These are phyloP conservation scores for Encarsia formosa DNA, from an alignment of 2,888 invertebrate species.

Conservation along the genomic window DNA sequence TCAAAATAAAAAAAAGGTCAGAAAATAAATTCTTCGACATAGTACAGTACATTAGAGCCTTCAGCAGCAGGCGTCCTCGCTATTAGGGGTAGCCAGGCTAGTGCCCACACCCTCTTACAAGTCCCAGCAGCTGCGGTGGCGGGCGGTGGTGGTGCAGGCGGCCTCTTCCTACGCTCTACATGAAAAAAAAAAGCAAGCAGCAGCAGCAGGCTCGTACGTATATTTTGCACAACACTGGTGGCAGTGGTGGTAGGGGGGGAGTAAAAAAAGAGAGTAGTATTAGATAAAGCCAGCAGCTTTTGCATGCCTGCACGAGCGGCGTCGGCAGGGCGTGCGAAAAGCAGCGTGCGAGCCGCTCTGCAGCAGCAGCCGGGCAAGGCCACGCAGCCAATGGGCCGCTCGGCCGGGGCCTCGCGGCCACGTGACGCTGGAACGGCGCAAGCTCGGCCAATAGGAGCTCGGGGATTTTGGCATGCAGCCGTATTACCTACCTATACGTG, in stretches of 20 bases:
- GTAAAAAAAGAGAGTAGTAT: not conserved
- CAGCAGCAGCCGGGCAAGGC: not conserved
- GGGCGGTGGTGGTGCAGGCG: not conserved
- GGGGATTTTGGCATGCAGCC: no score
- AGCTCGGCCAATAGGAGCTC: no score
- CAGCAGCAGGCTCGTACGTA: not conserved
- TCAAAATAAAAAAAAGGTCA: no score
- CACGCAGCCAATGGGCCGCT: not conserved
- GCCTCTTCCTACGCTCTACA: not conserved
- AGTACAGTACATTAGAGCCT: no score
- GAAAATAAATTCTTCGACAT: no score
- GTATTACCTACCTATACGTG: not conserved
- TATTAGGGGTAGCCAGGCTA: no score
- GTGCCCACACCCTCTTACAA: no score
- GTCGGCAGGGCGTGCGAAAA: slow-evolving; percentile 10
- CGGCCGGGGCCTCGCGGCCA: not conserved
- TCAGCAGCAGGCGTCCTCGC: no score
- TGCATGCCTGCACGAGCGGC: no score
- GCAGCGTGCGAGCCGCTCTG: not conserved
- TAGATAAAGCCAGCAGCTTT: slow-evolving; percentile 1
- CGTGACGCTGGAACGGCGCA: not conserved
- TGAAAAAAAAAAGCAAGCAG: not conserved
- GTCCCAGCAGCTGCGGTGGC: no score
- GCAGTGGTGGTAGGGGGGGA: not conserved
- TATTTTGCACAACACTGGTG: not conserved